Conservation (phyloP, 2,113 vertebrate genomes). For the Speoplatyrhinus poulsoni region DNA sequence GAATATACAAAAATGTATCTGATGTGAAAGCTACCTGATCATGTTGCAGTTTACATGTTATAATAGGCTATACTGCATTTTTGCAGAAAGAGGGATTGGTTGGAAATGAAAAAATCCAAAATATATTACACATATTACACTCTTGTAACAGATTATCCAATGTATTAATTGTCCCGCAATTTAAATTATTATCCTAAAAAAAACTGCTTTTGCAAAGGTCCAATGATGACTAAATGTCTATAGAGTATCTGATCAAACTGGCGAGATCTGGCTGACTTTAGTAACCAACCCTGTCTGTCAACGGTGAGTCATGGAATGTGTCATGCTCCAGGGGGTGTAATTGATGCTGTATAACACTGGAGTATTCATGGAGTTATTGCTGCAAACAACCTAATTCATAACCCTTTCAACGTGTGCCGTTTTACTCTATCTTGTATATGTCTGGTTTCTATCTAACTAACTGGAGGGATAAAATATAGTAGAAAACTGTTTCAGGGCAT, state of each 20-base stretch:
- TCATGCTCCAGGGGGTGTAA: not conserved
- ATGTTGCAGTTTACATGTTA: not conserved
- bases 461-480: constrained; percentile 5
- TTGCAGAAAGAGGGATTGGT: no score
- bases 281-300: constrained; percentile 26
- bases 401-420: constrained; percentile 36
- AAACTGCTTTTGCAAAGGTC: not conserved
- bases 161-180: not conserved
- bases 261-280: constrained; percentile 31
- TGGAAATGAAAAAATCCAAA: no score
- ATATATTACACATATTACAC: no score
- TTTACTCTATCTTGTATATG: not conserved
- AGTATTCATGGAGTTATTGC: constrained; percentile 31
- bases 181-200: not conserved
- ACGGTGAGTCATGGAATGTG: constrained; percentile 56
- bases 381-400: constrained; percentile 29
- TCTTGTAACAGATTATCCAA: no score
- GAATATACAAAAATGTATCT: not conserved
- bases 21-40: not conserved
- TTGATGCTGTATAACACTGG: constrained; percentile 9
- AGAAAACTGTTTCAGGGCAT: no score
- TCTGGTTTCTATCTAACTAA: constrained; percentile 11
- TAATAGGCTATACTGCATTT: no score
- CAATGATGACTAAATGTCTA: constrained; percentile 39
- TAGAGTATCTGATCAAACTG: not conserved